Evolutionary conservation across 2,888 invertebrate genomes (phyloP).

Genomic region (Lacanobia wlatinum): DNA sequence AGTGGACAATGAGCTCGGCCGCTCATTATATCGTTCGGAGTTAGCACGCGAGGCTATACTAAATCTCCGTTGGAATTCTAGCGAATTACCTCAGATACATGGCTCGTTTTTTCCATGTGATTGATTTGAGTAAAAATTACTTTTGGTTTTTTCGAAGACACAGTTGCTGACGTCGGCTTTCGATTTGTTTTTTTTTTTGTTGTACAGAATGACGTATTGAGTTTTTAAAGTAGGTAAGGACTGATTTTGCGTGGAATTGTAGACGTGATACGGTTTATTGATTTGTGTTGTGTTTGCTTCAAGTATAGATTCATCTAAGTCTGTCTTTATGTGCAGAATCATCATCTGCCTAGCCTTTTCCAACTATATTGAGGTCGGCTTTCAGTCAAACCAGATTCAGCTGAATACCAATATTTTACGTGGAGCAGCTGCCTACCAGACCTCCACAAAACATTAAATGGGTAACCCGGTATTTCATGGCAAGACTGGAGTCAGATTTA

Average conservation of each 20-base stretch:
- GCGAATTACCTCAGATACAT: conserved; percentile 88
- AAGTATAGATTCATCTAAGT: not conserved
- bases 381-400: too few relatives aligned
- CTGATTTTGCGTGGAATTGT: conserved; percentile 24
- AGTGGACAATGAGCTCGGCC: conserved; percentile 77
- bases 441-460: too few relatives aligned
- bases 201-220: conserved; percentile 54
- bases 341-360: too few relatives aligned
- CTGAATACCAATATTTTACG: too few relatives aligned
- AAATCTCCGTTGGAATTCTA: conserved; percentile 90
- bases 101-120: conserved; percentile 87
- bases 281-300: not conserved
- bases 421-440: too few relatives aligned
- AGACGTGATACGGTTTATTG: not conserved
- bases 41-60: conserved; percentile 87
- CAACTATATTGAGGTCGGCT: too few relatives aligned
- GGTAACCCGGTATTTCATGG: too few relatives aligned
- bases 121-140: conserved; percentile 90
- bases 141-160: conserved; percentile 81
- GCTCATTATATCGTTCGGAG: conserved; percentile 88
- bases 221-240: conserved; percentile 41
- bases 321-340: too few relatives aligned
- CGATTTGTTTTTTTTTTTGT: conserved; percentile 50
- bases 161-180: conserved; percentile 46
- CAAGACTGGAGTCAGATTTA: too few relatives aligned